Conservation (phyloP, 2,888 invertebrate species). For the Meloe dianella region DNA sequence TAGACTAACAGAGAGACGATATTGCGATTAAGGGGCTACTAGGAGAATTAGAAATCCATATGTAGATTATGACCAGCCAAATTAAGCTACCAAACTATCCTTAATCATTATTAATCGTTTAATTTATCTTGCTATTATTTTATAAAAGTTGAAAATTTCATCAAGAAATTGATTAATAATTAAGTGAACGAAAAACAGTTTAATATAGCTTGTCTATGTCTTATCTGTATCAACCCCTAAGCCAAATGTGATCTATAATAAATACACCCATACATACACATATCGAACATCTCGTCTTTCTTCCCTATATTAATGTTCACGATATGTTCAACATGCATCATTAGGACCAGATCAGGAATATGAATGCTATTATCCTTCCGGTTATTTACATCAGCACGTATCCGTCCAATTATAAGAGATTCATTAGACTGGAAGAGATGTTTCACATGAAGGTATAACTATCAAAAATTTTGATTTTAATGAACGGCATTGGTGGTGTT, state of each 20-base stretch:
- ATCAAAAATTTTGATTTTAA: conserved; percentile 32
- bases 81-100: conserved; percentile 41
- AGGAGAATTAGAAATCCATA: conserved; percentile 56
- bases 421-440: conserved; percentile 19
- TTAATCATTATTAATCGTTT: background rate
- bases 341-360: conserved; percentile 49
- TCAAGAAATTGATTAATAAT: conserved; percentile 1
- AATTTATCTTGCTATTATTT: background rate
- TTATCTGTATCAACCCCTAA: background rate
- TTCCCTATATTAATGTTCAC: conserved; percentile 20
- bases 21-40: conserved; percentile 53
- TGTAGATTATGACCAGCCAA: conserved; percentile 51
- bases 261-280: conserved; percentile 2
- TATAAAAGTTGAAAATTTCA: background rate
- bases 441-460: background rate
- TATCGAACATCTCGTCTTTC: background rate
- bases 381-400: conserved; percentile 41
- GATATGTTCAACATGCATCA: conserved; percentile 48
- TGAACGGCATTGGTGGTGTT: conserved; percentile 17
- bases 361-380: conserved; percentile 47
- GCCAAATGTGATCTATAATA: conserved; percentile 5
- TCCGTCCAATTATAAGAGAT: conserved; percentile 34
- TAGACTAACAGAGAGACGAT: conserved; percentile 43
- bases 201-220: background rate
- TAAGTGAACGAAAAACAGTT: background rate